Evolutionary conservation across 1,140 invertebrate species (phyloP).

Genomic region (Holotrichia oblita): DNA sequence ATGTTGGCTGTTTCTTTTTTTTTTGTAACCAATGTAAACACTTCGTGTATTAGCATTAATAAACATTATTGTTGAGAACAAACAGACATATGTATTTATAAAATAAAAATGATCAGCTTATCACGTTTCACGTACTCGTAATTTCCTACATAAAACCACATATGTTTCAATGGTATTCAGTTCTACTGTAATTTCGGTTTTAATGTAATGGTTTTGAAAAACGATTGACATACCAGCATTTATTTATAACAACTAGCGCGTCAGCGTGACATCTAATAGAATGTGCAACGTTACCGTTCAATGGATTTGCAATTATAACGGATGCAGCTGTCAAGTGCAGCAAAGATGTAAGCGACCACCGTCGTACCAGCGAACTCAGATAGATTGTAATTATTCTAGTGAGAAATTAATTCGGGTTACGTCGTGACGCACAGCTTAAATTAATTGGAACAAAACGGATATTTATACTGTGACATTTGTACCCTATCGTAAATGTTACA

Average conservation of each 20-base stretch:
- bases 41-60: too few relatives aligned
- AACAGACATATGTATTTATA: too few relatives aligned
- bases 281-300: neutral
- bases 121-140: neutral
- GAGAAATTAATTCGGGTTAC: neutral
- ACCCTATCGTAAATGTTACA: too few relatives aligned
- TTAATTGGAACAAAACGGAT: too few relatives aligned
- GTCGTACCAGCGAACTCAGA: neutral
- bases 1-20: too few relatives aligned
- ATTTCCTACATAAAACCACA: too few relatives aligned
- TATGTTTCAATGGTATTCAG: neutral
- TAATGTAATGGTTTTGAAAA: neutral
- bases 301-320: conserved; percentile 4
- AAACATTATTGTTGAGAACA: too few relatives aligned
- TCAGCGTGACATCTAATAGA: neutral
- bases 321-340: neutral
- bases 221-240: neutral
- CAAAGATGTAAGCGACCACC: neutral
- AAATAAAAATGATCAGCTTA: neutral
- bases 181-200: neutral
- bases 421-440: too few relatives aligned
- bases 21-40: too few relatives aligned
- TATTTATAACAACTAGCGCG: neutral
- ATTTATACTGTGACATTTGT: too few relatives aligned
- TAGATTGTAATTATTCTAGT: neutral